Evolutionary conservation across 2,113 vertebrate species (phyloP), one percentile per base, ranked within the genome.

Genomic region (Seriola rivoliana): DNA sequence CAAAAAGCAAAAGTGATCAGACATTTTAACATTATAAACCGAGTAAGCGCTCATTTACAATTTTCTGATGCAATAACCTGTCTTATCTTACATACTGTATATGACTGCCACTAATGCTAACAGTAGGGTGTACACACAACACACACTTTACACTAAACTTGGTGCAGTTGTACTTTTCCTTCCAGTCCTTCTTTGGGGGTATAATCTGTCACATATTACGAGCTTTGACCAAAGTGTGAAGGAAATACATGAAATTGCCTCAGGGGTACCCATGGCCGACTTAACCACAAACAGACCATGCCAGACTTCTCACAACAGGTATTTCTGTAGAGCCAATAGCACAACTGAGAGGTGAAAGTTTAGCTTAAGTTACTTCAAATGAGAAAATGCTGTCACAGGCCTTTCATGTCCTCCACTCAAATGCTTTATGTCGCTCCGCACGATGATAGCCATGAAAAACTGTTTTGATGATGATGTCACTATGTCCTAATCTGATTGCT

Each of bases 271-370:
- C 89, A 90, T 88, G 87, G 92, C 81, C 88, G 77, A 89, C 90
- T 92, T 95, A 96, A 96, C 89, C 84, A 95, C 93, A 95, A 96
- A 92, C 95, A 96, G 95, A 95, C 95, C 90, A 44, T 92, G 86
- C 34, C 85, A 42, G 85, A 89, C 91, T 89, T 90, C 89, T 93
- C 87, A 93, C 93, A 93, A 94, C 93, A 95, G 91, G 90, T 93
- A 94, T 90, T 92, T 94, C 71, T 91, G 83, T 80, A 50, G 86
- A 86, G 85, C 85, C 89, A 89, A 89, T 85, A 90, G 88, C 76
- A 77, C 77, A 75, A 94, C 85, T 71, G 82, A 83, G 85, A 91
- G 83, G 91, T 78, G 85, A 91, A 91, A 75, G 89, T 92, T 89
- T 92, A 95, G 93, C 91, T 95, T 95, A 93, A 91, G 93, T 96